Conservation (phyloP, 2,113 vertebrate genomes). For the Drymodes brunneopygia region DNA sequence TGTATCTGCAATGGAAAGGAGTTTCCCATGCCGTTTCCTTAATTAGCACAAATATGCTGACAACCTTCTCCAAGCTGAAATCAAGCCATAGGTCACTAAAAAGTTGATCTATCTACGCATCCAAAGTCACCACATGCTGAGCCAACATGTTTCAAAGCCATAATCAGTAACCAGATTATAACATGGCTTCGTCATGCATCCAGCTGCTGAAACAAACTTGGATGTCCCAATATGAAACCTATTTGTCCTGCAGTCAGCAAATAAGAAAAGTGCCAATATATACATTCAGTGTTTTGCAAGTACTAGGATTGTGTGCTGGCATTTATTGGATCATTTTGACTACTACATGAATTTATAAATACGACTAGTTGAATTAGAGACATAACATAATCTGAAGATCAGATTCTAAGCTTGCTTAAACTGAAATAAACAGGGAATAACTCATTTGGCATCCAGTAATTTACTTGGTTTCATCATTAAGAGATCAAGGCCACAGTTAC, state of each 20-base stretch:
- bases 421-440: conserved; percentile 1
- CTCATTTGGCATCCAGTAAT: not conserved
- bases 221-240: conserved; percentile 54
- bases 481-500: conserved; percentile 1
- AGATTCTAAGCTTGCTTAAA: not conserved
- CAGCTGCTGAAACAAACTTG: conserved; percentile 41
- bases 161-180: conserved; percentile 48
- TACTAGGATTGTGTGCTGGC: not conserved
- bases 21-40: conserved; percentile 10
- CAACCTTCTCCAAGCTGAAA: conserved; percentile 22
- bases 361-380: not conserved
- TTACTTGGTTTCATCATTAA: not conserved
- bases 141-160: conserved; percentile 1
- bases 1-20: conserved; percentile 15
- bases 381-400: not conserved
- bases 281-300: not conserved
- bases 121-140: conserved; percentile 29
- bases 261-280: conserved; percentile 16
- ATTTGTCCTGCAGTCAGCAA: conserved; percentile 49
- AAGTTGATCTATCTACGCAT: not conserved
- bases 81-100: conserved; percentile 36
- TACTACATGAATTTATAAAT: not conserved
- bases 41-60: conserved; percentile 46
- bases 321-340: conserved; percentile 2
- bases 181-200: conserved; percentile 39